phyloP scores from a whole-genome alignment of 2,797 vertebrate genomes.

The Meda fulgida region DNA sequence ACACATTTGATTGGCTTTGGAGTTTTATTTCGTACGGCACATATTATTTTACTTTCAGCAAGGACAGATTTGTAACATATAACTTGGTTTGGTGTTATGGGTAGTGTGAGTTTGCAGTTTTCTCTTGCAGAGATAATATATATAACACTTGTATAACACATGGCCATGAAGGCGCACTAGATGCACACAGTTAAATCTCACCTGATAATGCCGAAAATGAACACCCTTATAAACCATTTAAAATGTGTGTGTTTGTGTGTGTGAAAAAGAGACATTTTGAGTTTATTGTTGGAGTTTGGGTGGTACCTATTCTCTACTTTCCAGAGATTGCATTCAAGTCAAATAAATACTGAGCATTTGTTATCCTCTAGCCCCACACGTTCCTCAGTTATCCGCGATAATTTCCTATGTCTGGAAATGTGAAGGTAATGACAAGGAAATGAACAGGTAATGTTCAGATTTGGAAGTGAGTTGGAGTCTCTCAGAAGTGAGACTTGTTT shows the following conservation, averaged over 20 bases:
- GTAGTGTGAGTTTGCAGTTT: not conserved
- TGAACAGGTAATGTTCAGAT: constrained; percentile 43
- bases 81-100: not conserved
- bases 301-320: not conserved
- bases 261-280: not conserved
- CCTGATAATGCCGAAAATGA: not conserved
- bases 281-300: not conserved
- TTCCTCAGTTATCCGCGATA: constrained; percentile 11
- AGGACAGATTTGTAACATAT: not conserved
- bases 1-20: not conserved
- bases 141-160: no score
- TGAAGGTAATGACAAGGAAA: constrained; percentile 28
- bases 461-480: constrained; percentile 4
- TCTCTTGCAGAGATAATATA: not conserved
- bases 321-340: constrained; percentile 46
- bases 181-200: not conserved
- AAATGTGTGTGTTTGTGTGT: no score
- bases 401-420: constrained; percentile 26
- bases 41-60: not conserved
- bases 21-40: not conserved
- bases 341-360: constrained; percentile 50
- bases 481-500: constrained; percentile 23
- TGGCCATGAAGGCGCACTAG: no score
- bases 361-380: constrained; percentile 21
- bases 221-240: no score